These are phyloP conservation scores for Alcis repandata DNA, from an alignment of 2,888 invertebrate genomes.

Conservation along the genomic window DNA sequence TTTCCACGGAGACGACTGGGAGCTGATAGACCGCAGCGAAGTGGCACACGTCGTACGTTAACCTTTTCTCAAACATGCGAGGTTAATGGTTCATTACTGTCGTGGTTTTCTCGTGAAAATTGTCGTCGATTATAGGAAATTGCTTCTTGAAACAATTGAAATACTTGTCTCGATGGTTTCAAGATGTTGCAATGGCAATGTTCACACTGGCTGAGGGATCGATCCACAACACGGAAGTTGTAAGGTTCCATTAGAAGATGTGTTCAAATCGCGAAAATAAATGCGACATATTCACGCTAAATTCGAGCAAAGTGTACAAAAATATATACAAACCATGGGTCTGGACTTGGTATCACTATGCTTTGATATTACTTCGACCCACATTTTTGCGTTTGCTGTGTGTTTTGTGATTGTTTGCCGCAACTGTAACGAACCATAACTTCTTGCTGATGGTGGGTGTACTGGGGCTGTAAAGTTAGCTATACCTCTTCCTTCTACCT, in stretches of 20 bases:
- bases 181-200: too few relatives aligned
- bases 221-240: too few relatives aligned
- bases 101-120: not conserved
- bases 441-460: not conserved
- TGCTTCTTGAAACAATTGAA: too few relatives aligned
- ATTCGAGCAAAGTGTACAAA: too few relatives aligned
- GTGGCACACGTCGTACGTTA: slow-evolving; percentile 67
- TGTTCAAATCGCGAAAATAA: not conserved
- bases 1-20: slow-evolving; percentile 73
- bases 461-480: slow-evolving; percentile 1
- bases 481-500: too few relatives aligned
- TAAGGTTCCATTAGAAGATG: too few relatives aligned
- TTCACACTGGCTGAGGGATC: too few relatives aligned
- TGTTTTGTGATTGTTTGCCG: not conserved
- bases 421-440: not conserved
- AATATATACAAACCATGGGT: too few relatives aligned
- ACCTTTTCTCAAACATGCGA: slow-evolving; percentile 37
- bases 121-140: not conserved
- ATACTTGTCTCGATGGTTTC: too few relatives aligned
- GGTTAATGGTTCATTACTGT: slow-evolving; percentile 6
- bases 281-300: too few relatives aligned
- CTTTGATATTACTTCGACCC: not conserved
- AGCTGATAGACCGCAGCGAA: slow-evolving; percentile 65
- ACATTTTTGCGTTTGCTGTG: not conserved
- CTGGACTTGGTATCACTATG: too few relatives aligned